Base-by-base conservation (phyloP, 2,888 invertebrate species). In the Acleris sparsana region DNA sequence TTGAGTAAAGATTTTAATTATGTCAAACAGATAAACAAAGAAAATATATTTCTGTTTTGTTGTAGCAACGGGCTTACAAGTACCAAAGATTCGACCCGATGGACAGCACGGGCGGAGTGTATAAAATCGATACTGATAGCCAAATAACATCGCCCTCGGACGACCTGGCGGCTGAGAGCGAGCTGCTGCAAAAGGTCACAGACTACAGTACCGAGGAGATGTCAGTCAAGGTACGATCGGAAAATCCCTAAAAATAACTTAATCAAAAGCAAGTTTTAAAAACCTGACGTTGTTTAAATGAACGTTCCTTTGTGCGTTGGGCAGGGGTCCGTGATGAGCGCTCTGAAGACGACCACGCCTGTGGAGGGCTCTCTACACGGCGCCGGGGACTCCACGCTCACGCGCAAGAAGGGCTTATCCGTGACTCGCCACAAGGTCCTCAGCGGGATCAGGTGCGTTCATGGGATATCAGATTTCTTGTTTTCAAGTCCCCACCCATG, bases 131-230 rank as follows among this genome's bases (percentile, higher is more conserved):
- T 3, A 69, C 73, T n/a, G 57, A 25, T 0, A 20, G 39, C 13
- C 4, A 25, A 22, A 9, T 3, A 1, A 43, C 9, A 2, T 11
- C 44, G 0, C 11, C 17, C 7, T 16, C 76, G 29, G 67, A 75
- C 0, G 76, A 79, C 39, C 61, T 85, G 4, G 79, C 76, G 1
- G 77, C 84, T 0, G 89, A 87, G 62, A 91, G 90, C 65, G 92
- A 92, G 73, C 77, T 89, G 16, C 70, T 92, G 67, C 88, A 92
- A 74, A 86, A 85, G 69, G 76, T 92, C 62, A 90, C 88, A 0
- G 87, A 91, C 67, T 92, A 92, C 71, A 86, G 82, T 73, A 74
- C 73, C 1, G 83, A 79, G 33, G 85, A 80, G 48, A 7, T 80
- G 9, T 63, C 62, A 20, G 39, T 25, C 3, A 62, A 57, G 63